Percentiles rank a stretch among this genome's conserved stretches.
These are phyloP conservation scores for Nemotelus nigrinus DNA, from an alignment of 2,888 invertebrate genomes.

Conservation along the genomic window DNA sequence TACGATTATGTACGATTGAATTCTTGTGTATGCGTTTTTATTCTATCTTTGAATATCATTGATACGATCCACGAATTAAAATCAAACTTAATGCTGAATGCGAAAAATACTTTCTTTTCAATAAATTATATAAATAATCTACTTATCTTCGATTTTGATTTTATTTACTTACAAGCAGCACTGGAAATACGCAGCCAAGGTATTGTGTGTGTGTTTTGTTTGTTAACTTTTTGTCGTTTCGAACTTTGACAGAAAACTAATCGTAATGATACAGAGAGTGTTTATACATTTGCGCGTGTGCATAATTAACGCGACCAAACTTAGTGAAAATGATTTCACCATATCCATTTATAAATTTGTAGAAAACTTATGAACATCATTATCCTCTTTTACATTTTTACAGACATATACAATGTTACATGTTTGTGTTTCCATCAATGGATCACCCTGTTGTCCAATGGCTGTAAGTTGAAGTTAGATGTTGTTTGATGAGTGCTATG, in stretches of 20 bases:
- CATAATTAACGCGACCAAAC: too few relatives aligned
- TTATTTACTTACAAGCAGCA: slow-evolving; percentile 59
- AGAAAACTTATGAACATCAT: neutral
- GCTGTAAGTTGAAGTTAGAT: slow-evolving; percentile 69
- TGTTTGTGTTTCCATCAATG: slow-evolving; percentile 87
- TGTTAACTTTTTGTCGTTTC: slow-evolving; percentile 7
- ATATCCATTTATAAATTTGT: too few relatives aligned
- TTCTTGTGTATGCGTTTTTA: too few relatives aligned
- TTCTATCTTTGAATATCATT: too few relatives aligned
- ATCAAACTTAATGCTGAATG: too few relatives aligned
- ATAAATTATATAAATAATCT: neutral
- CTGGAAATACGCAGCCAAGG: slow-evolving; percentile 65
- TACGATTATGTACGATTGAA: too few relatives aligned
- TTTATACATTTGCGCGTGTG: neutral
- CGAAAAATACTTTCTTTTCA: too few relatives aligned
- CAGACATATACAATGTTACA: slow-evolving; percentile 92
- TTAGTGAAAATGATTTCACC: too few relatives aligned
- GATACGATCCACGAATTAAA: too few relatives aligned
- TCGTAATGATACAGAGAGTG: neutral
- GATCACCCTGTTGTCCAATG: slow-evolving; percentile 84
- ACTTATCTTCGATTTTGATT: slow-evolving; percentile 10
- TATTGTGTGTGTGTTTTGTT: slow-evolving; percentile 52
- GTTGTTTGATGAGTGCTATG: slow-evolving; percentile 20
- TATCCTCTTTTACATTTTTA: slow-evolving; percentile 57
- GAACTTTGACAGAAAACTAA: neutral